Evolutionary conservation across 2,797 vertebrate species (phyloP).

Genomic region (Uromys caudimaculatus): DNA sequence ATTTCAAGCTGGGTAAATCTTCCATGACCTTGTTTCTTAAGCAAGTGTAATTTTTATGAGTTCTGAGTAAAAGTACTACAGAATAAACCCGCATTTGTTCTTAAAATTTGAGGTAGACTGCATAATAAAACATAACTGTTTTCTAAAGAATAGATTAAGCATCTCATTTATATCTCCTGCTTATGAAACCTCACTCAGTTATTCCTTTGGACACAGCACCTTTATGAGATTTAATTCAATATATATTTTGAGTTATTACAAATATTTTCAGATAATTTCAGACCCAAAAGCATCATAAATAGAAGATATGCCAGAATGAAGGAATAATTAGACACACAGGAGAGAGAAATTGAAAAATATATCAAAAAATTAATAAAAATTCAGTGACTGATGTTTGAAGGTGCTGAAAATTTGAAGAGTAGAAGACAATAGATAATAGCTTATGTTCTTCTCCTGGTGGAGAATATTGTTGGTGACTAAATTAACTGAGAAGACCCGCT

Average conservation of each 20-base stretch:
- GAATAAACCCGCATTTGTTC: conserved; percentile 39
- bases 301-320: neutral
- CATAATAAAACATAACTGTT: neutral
- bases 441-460: neutral
- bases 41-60: conserved; percentile 19
- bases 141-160: neutral
- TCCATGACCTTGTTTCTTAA: conserved; percentile 83
- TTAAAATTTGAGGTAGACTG: conserved; percentile 50
- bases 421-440: neutral
- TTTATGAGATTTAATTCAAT: neutral
- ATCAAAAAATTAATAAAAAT: neutral
- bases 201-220: neutral
- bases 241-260: neutral
- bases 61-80: neutral
- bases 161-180: neutral
- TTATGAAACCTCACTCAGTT: neutral
- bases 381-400: neutral
- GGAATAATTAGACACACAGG: neutral
- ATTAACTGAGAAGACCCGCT: neutral
- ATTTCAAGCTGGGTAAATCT: conserved; percentile 81
- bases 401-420: neutral
- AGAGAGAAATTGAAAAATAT: neutral
- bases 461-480: neutral
- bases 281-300: neutral
- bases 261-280: neutral